Conservation (phyloP, 64 coral and sea anemone genomes). For the Pocillopora verrucosa region DNA sequence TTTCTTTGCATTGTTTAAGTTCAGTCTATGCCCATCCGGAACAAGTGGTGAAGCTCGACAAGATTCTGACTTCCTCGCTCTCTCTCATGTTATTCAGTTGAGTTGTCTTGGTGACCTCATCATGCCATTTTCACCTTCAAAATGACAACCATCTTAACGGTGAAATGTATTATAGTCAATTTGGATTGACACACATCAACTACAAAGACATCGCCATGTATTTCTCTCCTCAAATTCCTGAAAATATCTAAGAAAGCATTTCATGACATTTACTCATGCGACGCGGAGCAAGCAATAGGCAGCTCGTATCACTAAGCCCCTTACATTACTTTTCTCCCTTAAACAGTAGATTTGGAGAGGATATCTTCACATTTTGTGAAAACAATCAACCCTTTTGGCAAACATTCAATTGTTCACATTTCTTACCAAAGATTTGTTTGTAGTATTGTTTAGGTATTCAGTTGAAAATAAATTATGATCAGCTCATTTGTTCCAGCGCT, state of each 20-base stretch:
- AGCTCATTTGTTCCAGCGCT: too few relatives aligned
- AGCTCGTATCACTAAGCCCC: neutral
- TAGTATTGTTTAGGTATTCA: neutral
- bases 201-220: too few relatives aligned
- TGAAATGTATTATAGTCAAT: too few relatives aligned
- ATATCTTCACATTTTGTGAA: slow-evolving; percentile 10
- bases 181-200: too few relatives aligned
- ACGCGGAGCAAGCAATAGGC: too few relatives aligned
- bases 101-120: neutral
- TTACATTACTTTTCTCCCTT: neutral
- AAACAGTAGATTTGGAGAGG: slow-evolving; percentile 14
- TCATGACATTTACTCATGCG: too few relatives aligned
- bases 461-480: too few relatives aligned
- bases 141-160: slow-evolving; percentile 23
- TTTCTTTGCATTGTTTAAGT: slow-evolving; percentile 40
- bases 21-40: neutral
- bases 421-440: neutral
- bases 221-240: too few relatives aligned
- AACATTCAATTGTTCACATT: neutral
- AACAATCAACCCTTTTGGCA: slow-evolving; percentile 3
- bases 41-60: neutral
- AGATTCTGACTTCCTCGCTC: neutral
- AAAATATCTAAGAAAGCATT: too few relatives aligned
- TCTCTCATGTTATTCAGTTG: neutral
- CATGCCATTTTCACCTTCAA: neutral